Conservation (phyloP, 2,888 invertebrate species). For the Baronia brevicornis region DNA sequence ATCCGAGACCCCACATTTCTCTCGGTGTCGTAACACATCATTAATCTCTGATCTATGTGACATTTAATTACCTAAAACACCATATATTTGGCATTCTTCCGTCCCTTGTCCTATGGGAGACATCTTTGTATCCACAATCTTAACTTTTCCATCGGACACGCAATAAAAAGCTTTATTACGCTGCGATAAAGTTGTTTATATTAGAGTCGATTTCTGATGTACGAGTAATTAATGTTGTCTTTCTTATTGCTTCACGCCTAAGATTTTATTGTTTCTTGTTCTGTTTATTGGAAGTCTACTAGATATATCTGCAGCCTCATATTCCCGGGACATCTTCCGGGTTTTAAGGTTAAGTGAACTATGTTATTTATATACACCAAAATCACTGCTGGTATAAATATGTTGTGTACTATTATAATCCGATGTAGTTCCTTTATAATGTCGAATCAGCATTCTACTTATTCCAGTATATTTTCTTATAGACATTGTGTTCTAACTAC, state of each 20-base stretch:
- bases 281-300: slow-evolving; percentile 24
- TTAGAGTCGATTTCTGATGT: slow-evolving; percentile 19
- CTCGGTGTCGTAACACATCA: slow-evolving; percentile 65
- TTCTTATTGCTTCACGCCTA: slow-evolving; percentile 73
- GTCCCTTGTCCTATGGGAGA: slow-evolving; percentile 46
- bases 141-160: slow-evolving; percentile 4
- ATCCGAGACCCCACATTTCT: slow-evolving; percentile 29
- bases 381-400: slow-evolving; percentile 16
- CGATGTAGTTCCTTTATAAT: not conserved
- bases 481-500: too few species aligned
- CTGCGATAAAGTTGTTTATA: slow-evolving; percentile 20
- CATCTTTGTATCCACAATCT: slow-evolving; percentile 20
- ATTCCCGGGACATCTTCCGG: too few species aligned
- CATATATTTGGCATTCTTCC: slow-evolving; percentile 72
- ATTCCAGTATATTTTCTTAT: too few species aligned
- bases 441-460: not conserved
- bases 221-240: slow-evolving; percentile 63
- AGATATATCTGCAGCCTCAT: slow-evolving; percentile 13
- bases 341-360: too few species aligned
- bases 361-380: too few species aligned
- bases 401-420: not conserved
- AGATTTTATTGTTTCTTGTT: slow-evolving; percentile 63
- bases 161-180: slow-evolving; percentile 21
- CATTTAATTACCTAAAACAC: slow-evolving; percentile 76
- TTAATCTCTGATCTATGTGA: slow-evolving; percentile 75